A percentile compares a stretch with the other conserved stretches of the same genome.
These are phyloP conservation scores for Nesoenas mayeri DNA, from an alignment of 2,113 vertebrate genomes.

Conservation along the genomic window DNA sequence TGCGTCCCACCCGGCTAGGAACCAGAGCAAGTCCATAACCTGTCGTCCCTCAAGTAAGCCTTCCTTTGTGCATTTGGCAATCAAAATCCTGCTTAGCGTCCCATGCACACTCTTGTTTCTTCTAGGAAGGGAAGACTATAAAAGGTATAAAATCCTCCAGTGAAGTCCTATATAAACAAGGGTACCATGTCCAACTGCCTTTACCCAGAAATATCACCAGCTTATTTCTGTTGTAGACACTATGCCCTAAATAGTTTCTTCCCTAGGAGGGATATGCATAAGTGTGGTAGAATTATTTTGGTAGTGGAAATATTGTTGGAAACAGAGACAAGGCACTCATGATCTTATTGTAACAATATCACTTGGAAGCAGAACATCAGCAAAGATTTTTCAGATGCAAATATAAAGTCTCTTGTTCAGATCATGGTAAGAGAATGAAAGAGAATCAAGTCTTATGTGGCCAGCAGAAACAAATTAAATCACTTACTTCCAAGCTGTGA, in stretches of 20 bases:
- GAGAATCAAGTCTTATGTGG: neutral
- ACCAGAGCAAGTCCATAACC: neutral
- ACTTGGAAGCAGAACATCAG: neutral
- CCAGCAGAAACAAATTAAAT: neutral
- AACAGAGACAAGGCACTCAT: neutral
- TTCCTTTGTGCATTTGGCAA: too few species aligned
- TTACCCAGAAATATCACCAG: neutral
- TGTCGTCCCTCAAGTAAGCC: neutral
- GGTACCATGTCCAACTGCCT: neutral
- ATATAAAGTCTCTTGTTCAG: neutral
- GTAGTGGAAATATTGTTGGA: neutral
- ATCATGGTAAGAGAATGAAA: neutral
- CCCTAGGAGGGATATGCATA: neutral
- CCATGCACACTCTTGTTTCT: neutral
- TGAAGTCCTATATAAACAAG: neutral
- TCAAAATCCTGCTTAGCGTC: neutral
- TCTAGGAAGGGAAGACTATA: neutral
- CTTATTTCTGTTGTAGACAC: neutral
- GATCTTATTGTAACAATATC: neutral
- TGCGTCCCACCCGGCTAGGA: neutral
- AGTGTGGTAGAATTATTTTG: neutral
- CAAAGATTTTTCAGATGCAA: neutral
- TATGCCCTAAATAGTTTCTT: neutral
- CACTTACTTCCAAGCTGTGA: neutral
- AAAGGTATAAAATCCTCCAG: neutral